Conservation (phyloP, 1,140 invertebrate species). For the Limonius californicus region DNA sequence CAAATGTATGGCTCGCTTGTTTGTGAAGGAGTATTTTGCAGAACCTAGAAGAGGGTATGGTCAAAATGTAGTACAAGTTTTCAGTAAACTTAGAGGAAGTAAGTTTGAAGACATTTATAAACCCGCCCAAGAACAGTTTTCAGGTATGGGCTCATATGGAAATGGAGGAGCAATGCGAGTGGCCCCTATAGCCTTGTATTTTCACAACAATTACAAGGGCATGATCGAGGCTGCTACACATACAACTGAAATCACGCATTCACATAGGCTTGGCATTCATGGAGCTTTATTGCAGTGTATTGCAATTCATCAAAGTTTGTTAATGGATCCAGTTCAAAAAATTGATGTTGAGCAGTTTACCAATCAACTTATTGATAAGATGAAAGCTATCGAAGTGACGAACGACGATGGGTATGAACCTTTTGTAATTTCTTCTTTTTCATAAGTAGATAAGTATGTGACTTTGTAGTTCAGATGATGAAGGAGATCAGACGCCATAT, state of each 20-base stretch:
- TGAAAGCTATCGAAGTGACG: conserved; percentile 56
- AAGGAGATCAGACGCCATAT: conserved; percentile 44
- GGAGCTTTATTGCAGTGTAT: conserved; percentile 64
- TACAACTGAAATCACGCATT: conserved; percentile 64
- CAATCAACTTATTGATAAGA: conserved; percentile 55
- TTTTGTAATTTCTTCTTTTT: too few relatives aligned
- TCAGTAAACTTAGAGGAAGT: conserved; percentile 56
- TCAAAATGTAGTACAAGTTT: conserved; percentile 58
- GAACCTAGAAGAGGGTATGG: conserved; percentile 68
- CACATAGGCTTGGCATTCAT: conserved; percentile 59
- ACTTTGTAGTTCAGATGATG: conserved; percentile 13
- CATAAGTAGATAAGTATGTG: neutral
- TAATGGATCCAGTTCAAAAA: conserved; percentile 46
- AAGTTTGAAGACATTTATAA: conserved; percentile 59
- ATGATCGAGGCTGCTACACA: conserved; percentile 53
- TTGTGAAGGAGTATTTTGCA: conserved; percentile 62
- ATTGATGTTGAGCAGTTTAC: conserved; percentile 53
- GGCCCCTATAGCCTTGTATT: conserved; percentile 66
- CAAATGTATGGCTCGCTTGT: conserved; percentile 59
- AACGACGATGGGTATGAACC: conserved; percentile 24
- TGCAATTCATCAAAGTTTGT: conserved; percentile 56
- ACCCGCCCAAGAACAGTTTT: conserved; percentile 68
- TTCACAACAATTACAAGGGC: conserved; percentile 50
- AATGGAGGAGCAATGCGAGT: conserved; percentile 78
- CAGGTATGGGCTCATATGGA: conserved; percentile 69